Evolutionary conservation across 1,140 invertebrate genomes (phyloP), one percentile per base, ranked within the genome.

Genomic region (Globodera ellingtonae): DNA sequence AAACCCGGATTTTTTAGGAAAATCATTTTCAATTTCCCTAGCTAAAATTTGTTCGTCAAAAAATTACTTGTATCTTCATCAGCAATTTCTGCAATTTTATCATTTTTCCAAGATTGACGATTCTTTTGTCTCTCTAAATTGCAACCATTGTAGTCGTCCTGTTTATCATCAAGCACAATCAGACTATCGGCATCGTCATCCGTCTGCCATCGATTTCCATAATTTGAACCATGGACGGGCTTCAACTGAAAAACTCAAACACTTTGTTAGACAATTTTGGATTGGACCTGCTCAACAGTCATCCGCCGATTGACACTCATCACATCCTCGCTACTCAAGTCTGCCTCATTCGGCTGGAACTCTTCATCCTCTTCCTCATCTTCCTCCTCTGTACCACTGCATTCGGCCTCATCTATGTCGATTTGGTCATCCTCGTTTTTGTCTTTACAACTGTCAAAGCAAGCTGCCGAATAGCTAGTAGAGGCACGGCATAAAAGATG

Each of bases 361-460:
- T 24, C 67, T 70, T 70, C 67, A 18, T 70, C 67, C 35, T 70
- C 18, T 44, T 70, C 67, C 6, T 70, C 67, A 18, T 70, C 67
- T 47, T 70, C 67, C 67, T 15, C 35, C 13, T 70, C 67, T 44
- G 67, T 47, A 10, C 5, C 67, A 35, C 6, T 70, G 67, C 67
- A 13, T 47, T 70, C 35, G 9, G 10, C 35, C 0, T 13, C 10
- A 6, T 44, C 46, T 15, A 18, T 44, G 10, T 70, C 18, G 10
- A 47, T 47, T 15, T 70, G 6, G 9, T 70, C n/a, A 35, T 15
- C 46, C 21, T 70, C 35, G 10, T 44, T 35, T 13, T 70, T 70
- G 67, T 35, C n/a, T 44, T 13, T 62, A 62, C 2, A 62, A 13
- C 9, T 70, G n/a, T 35, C 35, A 35, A 35, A 35, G 35, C 35